Conservation (phyloP, 2,113 vertebrate species). For the Chrysemys picta region DNA sequence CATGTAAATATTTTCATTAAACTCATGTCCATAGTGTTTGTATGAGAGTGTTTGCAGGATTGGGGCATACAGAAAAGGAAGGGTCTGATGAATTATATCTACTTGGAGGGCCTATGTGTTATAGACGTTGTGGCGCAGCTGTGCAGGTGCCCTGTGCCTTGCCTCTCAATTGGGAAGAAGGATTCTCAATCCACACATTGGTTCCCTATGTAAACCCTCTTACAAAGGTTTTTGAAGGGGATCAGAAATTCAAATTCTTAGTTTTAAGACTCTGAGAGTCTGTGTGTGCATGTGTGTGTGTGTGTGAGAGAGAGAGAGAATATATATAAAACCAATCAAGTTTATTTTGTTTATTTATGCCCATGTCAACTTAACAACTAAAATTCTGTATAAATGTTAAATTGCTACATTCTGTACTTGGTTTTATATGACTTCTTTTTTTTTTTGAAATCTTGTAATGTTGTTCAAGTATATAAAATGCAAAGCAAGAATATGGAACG, state of each 20-base stretch:
- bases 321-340: background rate
- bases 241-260: background rate
- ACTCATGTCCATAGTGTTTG: background rate
- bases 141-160: background rate
- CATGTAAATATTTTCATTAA: background rate
- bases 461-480: background rate
- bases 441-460: background rate
- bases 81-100: rapidly evolving
- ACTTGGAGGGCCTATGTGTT: background rate
- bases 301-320: too few relatives aligned
- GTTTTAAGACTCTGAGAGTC: background rate
- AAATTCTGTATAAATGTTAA: background rate
- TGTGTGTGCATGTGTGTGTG: too few relatives aligned
- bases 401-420: background rate
- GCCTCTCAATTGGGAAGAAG: background rate
- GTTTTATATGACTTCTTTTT: background rate
- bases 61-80: background rate
- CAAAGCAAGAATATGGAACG: background rate
- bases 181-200: background rate
- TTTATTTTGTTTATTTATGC: background rate
- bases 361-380: background rate
- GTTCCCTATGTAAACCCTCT: background rate
- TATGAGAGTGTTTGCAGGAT: background rate
- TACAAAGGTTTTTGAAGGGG: background rate
- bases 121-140: background rate